phyloP scores from a whole-genome alignment of 37 sponge, comb jelly and placozoan genomes.

The Mnemiopsis leidyi region DNA sequence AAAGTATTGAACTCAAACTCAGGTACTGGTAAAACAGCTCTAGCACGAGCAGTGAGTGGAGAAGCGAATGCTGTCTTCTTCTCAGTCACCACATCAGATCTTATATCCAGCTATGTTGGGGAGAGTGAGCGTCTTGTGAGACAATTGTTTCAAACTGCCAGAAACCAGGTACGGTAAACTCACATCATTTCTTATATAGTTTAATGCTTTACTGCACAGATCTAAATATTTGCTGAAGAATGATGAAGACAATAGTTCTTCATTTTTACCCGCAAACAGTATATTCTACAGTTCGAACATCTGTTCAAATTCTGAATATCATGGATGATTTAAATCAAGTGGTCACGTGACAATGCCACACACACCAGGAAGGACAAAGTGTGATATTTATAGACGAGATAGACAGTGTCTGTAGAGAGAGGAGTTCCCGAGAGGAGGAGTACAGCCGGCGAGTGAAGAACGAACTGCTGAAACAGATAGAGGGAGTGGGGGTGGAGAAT shows the following conservation, averaged over 20 bases:
- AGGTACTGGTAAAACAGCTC: constrained; percentile 68
- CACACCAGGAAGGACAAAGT: background rate
- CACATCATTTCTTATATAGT: too few species aligned
- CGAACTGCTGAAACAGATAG: constrained; percentile 86
- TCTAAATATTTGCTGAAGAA: too few species aligned
- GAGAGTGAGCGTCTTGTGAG: constrained; percentile 83
- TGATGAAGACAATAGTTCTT: too few species aligned
- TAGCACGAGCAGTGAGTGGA: constrained; percentile 73
- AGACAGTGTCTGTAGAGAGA: constrained; percentile 83
- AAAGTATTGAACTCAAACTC: too few species aligned
- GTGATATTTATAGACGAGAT: constrained; percentile 88
- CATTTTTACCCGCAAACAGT: too few species aligned
- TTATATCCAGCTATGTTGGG: constrained; percentile 91
- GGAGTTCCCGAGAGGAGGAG: constrained; percentile 79
- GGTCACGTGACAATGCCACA: too few species aligned
- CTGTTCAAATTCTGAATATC: too few species aligned
- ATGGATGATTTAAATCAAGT: too few species aligned
- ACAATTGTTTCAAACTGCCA: background rate
- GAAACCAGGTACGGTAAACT: background rate
- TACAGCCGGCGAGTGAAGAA: constrained; percentile 85
- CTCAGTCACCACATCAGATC: constrained; percentile 81
- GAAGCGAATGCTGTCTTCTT: constrained; percentile 80
- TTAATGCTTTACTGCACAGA: too few species aligned
- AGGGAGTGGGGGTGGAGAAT: constrained; percentile 67
- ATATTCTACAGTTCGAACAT: too few species aligned